Evolutionary conservation across 2,888 invertebrate species (phyloP), one percentile per base, ranked within the genome.

Genomic region (Ypsolopha scabrella): DNA sequence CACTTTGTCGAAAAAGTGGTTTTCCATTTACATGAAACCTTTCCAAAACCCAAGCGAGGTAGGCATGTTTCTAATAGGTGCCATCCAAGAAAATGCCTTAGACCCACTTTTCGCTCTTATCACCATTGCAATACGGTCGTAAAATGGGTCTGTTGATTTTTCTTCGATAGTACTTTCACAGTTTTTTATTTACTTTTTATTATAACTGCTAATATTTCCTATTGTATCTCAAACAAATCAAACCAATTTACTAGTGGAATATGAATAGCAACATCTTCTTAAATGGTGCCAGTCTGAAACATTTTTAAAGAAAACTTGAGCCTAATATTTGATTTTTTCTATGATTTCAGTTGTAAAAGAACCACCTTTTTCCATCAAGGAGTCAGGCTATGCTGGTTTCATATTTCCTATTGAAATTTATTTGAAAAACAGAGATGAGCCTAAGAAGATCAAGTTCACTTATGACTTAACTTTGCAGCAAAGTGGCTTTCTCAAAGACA

Each of bases 321-420:
- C n/a, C 10, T 41, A 36, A 34, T 51, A 24, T 11, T 43, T 7
- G 39, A n/a, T n/a, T n/a, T 53, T 56, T 63, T 59, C 57, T 55
- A 24, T 24, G 24, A 24, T 90, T 91, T 49, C 87, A 96, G 96
- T 94, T 62, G 88, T 95, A 3, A 96, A 95, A 69, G 95, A 96
- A 59, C 96, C 97, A 50, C 98, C 98, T 2, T 98, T 94, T 80
- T 85, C 90, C 49, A 90, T 98, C 36, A 92, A 93, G 63, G 97
- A 98, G 75, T 94, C 95, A n/a, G 98, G 98, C 6, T 98, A 98
- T 88, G 98, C 97, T 54, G 96, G 98, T 37, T 98, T 98, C 75
- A 88, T 90, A 48, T 87, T 98, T 54, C 94, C 94, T 0, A 96
- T 98, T 64, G 96, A 97, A 68, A 92, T 98, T 60, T 93, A 94